phyloP scores from a whole-genome alignment of 2,888 invertebrate genomes.

The Nipponacmea schrenckii region DNA sequence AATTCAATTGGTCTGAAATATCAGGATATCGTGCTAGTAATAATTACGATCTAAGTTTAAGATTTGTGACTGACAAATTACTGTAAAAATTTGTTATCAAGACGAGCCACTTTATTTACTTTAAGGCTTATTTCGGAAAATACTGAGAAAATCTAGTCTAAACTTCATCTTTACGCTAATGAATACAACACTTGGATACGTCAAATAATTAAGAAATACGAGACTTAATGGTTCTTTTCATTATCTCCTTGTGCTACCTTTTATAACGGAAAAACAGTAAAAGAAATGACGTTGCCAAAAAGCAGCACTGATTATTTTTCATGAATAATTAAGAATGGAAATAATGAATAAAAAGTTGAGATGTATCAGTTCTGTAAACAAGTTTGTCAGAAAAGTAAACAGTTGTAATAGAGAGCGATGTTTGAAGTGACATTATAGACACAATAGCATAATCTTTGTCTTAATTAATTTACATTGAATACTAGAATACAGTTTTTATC shows the following conservation, averaged over 20 bases:
- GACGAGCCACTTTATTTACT: slow-evolving; percentile 19
- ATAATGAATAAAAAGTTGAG: slow-evolving; percentile 11
- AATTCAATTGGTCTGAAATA: no score
- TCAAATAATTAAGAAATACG: slow-evolving; percentile 27
- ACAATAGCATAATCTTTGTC: slow-evolving; percentile 20
- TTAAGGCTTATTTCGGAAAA: slow-evolving; percentile 17
- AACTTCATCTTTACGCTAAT: slow-evolving; percentile 7
- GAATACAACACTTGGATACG: slow-evolving; percentile 13
- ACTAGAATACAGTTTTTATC: neutral
- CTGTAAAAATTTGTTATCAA: slow-evolving; percentile 15
- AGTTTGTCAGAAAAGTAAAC: slow-evolving; percentile 13
- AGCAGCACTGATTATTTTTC: neutral
- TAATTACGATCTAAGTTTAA: no score
- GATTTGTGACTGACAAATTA: neutral
- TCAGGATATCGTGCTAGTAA: no score
- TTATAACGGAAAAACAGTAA: slow-evolving; percentile 20
- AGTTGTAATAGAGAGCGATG: slow-evolving; percentile 8
- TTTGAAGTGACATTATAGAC: slow-evolving; percentile 25
- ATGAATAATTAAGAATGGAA: slow-evolving; percentile 8
- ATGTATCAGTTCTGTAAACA: slow-evolving; percentile 21
- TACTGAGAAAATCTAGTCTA: slow-evolving; percentile 3
- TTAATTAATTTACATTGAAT: slow-evolving; percentile 23
- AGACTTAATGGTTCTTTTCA: slow-evolving; percentile 18
- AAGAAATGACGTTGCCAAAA: slow-evolving; percentile 11
- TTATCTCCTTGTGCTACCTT: slow-evolving; percentile 20